phyloP scores from a whole-genome alignment of 1,140 invertebrate genomes.

The Anagrus nilaparvatae region DNA sequence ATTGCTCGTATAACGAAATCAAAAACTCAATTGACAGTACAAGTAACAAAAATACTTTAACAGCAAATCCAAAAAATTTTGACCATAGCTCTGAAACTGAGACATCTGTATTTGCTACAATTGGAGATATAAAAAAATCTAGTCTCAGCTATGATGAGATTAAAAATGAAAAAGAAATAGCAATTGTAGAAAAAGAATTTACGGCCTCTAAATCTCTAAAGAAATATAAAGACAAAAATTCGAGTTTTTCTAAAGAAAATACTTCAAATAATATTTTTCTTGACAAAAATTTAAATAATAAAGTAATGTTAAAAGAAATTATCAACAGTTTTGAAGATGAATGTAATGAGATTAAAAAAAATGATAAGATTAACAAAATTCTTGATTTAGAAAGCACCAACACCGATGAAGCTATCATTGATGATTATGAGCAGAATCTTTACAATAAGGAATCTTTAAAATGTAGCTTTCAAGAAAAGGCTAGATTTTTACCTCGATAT shows the following conservation, averaged over 20 bases:
- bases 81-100: no score
- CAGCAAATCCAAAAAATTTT: no score
- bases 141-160: conserved; percentile 38
- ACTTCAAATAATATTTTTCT: no score
- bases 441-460: no score
- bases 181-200: conserved; percentile 66
- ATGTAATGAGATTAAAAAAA: conserved; percentile 32
- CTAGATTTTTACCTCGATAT: conserved; percentile 54
- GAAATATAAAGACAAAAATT: conserved; percentile 68
- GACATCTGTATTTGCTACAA: conserved; percentile 58
- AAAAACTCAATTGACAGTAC: no score
- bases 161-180: conserved; percentile 44
- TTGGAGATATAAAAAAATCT: conserved; percentile 60
- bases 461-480: conserved; percentile 35
- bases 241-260: conserved; percentile 54
- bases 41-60: conserved; percentile 15
- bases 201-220: conserved; percentile 72
- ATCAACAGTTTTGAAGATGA: no score
- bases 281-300: no score
- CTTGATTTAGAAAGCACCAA: conserved; percentile 38
- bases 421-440: no score
- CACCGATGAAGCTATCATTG: no score
- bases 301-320: no score
- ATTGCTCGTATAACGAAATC: no score
- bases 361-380: conserved; percentile 30